Base-by-base conservation (phyloP, 1,140 invertebrate species). In the Leptoteleia sp. region DNA sequence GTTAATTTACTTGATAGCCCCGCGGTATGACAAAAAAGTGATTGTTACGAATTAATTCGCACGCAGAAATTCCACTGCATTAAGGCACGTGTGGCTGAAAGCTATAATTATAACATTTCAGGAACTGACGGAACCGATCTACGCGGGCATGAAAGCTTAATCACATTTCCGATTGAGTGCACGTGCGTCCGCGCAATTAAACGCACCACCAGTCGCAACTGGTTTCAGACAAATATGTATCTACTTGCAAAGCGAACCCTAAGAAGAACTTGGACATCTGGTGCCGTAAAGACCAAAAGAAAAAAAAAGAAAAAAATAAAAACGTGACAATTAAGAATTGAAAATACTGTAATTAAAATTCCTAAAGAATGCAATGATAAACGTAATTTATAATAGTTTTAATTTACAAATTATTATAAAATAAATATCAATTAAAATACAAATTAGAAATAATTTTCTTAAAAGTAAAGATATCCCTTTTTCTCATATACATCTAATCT, bases 141-240 rank as follows among this genome's bases (percentile, higher is more conserved):
- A 29, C 40, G 40, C 54, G 55, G 62, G 48, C 38, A 52, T 67
- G 54, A 54, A 68, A 57, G 65, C 65, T 57, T 68, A 68, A 68
- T 68, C 65, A 40, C 29, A 38, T 59, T 70, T 70, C 64, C 16
- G 52, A 59, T 22, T 16, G 65, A 38, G 52, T 48, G 47, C 52
- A 67, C 52, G 52, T 59, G 52, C 48, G 43, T 19, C 25, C 19
- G 54, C 13, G 54, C 50, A 71, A 71, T 71, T 52, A 71, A 71
- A 71, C 67, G 27, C 40, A 27, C n/a, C n/a, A n/a, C n/a, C n/a
- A n/a, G n/a, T n/a, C n/a, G n/a, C n/a, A 35, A 47, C 52, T 6
- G 31, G 42, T 43, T 48, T 19, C 6, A 29, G 12, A 9, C 43
- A 59, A 59, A 50, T 40, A 55, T 42, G 25, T 52, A 35, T 61